These are phyloP conservation scores for Xanthorhoe spadicearia DNA, from an alignment of 2,888 invertebrate genomes.

Conservation along the genomic window DNA sequence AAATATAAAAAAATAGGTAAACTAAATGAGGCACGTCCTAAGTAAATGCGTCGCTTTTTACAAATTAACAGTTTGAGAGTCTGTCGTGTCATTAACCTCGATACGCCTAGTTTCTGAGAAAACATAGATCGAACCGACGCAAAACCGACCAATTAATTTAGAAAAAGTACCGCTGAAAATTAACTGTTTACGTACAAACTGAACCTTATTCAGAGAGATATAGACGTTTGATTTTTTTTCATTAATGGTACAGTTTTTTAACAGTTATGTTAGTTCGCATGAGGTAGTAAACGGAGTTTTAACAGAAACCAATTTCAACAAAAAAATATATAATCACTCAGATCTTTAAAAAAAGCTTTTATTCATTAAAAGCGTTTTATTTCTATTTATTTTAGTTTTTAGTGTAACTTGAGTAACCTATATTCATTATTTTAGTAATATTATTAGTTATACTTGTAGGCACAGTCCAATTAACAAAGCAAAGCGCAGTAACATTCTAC, in stretches of 20 bases:
- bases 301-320: no score
- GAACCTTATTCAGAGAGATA: constrained; percentile 14
- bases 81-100: constrained; percentile 62
- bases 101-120: constrained; percentile 63
- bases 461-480: constrained; percentile 4
- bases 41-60: constrained; percentile 41
- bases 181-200: constrained; percentile 31
- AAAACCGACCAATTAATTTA: constrained; percentile 73
- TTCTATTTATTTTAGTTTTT: no score
- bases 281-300: neutral
- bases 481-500: constrained; percentile 29
- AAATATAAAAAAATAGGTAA: neutral
- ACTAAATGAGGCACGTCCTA: constrained; percentile 32
- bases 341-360: neutral
- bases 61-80: constrained; percentile 50
- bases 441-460: no score
- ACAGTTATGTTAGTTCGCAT: neutral
- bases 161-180: constrained; percentile 64
- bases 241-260: neutral
- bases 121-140: constrained; percentile 66
- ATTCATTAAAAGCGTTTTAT: neutral
- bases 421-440: no score
- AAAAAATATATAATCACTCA: neutral
- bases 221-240: neutral
- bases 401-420: no score